Conservation (phyloP, 2,113 vertebrate genomes). For the Platysteira castanea region DNA sequence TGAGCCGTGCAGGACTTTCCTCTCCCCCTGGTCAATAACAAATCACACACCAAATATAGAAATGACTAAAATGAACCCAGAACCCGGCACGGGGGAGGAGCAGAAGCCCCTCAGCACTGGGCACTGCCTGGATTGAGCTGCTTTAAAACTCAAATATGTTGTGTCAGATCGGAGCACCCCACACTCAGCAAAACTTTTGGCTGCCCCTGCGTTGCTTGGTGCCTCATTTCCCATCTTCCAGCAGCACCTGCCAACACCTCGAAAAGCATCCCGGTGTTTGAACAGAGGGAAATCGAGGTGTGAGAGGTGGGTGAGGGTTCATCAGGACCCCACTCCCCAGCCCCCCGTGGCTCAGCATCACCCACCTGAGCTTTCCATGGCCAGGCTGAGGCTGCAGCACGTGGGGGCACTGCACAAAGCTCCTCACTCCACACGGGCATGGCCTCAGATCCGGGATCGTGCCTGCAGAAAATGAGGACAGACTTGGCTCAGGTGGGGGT, state of each 20-base stretch:
- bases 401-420: accelerated
- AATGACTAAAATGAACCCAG: neutral
- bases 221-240: neutral
- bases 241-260: neutral
- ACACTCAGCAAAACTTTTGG: neutral
- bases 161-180: neutral
- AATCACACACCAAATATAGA: neutral
- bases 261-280: accelerated
- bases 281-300: accelerated
- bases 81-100: neutral
- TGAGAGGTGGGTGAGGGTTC: accelerated
- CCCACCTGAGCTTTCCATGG: conserved; percentile 57
- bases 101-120: neutral
- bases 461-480: neutral
- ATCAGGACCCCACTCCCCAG: accelerated
- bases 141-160: neutral
- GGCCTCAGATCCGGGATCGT: neutral
- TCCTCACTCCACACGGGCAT: neutral
- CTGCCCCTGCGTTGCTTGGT: accelerated
- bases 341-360: neutral
- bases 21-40: neutral
- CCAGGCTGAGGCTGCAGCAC: neutral
- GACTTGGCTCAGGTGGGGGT: accelerated
- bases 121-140: neutral
- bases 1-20: neutral